Evolutionary conservation across 2,888 invertebrate genomes (phyloP).

Genomic region (Rhorus exstirpatorius): DNA sequence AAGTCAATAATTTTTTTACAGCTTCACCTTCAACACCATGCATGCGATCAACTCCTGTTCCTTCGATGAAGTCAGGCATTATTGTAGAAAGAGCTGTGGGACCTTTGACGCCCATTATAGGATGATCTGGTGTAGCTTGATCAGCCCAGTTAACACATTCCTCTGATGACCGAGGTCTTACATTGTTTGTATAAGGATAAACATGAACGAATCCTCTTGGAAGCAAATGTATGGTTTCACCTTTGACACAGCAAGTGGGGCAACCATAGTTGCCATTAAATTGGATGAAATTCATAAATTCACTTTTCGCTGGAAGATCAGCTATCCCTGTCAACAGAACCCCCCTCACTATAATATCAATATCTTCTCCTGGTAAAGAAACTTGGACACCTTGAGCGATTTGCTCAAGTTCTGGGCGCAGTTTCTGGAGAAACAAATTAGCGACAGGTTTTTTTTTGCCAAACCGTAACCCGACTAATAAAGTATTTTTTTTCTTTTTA

Average conservation of each 20-base stretch:
- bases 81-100: conserved; percentile 43
- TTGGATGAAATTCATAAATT: conserved; percentile 66
- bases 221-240: conserved; percentile 42
- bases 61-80: conserved; percentile 33
- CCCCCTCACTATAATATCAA: conserved; percentile 45
- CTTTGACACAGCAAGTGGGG: conserved; percentile 57
- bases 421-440: conserved; percentile 42
- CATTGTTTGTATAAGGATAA: not conserved
- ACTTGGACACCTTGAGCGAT: not conserved
- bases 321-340: conserved; percentile 57
- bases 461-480: conserved; percentile 67
- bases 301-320: conserved; percentile 67
- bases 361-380: conserved; percentile 23
- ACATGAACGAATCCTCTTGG: not conserved
- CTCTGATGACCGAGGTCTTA: not conserved
- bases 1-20: conserved; percentile 57
- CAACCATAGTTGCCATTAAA: conserved; percentile 70
- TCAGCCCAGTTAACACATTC: not conserved
- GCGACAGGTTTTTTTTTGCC: conserved; percentile 56
- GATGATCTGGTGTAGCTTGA: conserved; percentile 52
- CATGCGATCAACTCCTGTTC: conserved; percentile 69
- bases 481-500: conserved; percentile 59
- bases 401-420: conserved; percentile 20
- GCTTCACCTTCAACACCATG: conserved; percentile 68
- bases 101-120: conserved; percentile 61